phyloP scores from a whole-genome alignment of 2,113 vertebrate genomes.

The Coracopsis vasa region DNA sequence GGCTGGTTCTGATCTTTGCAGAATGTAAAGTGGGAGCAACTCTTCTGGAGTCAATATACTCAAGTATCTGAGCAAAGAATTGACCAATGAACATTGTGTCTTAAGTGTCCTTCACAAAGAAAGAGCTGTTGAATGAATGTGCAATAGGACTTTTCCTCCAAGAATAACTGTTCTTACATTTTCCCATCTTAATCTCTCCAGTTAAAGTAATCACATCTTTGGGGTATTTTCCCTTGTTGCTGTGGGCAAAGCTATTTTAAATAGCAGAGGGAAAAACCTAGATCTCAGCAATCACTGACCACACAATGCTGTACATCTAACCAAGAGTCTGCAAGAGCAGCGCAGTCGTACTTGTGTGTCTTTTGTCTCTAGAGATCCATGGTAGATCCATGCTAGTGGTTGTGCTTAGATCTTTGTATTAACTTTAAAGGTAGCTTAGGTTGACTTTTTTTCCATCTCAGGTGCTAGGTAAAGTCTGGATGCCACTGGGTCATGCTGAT shows the following conservation, averaged over 20 bases:
- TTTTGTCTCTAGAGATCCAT: neutral
- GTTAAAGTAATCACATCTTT: neutral
- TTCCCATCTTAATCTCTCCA: neutral
- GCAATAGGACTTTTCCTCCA: neutral
- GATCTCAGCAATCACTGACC: neutral
- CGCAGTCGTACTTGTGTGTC: neutral
- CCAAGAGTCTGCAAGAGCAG: neutral
- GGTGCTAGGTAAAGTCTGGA: neutral
- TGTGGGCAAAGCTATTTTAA: neutral
- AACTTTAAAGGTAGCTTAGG: neutral
- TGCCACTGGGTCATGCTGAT: neutral
- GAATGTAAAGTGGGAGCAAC: neutral
- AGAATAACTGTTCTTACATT: neutral
- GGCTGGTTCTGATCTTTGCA: neutral
- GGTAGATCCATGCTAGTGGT: neutral
- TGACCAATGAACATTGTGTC: neutral
- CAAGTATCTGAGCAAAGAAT: neutral
- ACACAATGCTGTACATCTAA: neutral
- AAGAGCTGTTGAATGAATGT: neutral
- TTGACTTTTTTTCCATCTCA: neutral
- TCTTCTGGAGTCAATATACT: neutral
- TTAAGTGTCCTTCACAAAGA: neutral
- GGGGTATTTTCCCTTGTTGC: neutral
- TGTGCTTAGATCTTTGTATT: neutral
- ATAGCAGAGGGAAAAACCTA: neutral